These are phyloP conservation scores for Poeciliopsis turneri DNA, from an alignment of 2,797 vertebrate genomes.

Conservation along the genomic window DNA sequence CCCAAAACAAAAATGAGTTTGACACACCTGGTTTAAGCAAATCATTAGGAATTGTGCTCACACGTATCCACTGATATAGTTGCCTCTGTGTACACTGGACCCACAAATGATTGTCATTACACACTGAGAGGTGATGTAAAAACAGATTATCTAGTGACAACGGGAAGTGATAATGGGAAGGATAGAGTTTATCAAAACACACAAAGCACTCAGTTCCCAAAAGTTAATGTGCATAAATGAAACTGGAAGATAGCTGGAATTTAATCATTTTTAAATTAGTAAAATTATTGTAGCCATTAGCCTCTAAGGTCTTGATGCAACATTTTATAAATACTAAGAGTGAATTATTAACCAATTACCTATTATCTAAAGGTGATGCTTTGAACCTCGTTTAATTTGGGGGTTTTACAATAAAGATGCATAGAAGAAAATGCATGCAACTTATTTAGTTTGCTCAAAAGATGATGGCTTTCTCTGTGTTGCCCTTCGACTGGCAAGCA, in stretches of 20 bases:
- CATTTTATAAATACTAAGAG: neutral
- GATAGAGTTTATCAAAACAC: neutral
- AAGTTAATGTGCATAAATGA: neutral
- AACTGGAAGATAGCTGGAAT: neutral
- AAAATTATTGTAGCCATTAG: neutral
- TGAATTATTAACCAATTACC: neutral
- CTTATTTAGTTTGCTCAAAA: neutral
- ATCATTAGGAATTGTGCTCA: constrained; percentile 15
- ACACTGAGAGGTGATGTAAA: neutral
- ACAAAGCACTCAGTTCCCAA: neutral
- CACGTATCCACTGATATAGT: constrained; percentile 8
- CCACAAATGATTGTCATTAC: neutral
- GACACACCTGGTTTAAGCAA: neutral
- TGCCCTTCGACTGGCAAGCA: neutral
- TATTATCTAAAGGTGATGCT: neutral
- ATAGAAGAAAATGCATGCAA: neutral
- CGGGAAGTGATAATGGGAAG: neutral
- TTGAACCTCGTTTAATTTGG: neutral
- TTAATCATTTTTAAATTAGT: neutral
- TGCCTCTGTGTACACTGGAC: constrained; percentile 15
- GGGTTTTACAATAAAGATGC: neutral
- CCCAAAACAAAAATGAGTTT: too few species aligned
- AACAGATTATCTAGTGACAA: neutral
- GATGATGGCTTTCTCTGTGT: neutral
- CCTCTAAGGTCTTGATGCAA: neutral